Evolutionary conservation across 2,888 invertebrate genomes (phyloP), one percentile per base, ranked within the genome.

Genomic region (Luperina testacea): DNA sequence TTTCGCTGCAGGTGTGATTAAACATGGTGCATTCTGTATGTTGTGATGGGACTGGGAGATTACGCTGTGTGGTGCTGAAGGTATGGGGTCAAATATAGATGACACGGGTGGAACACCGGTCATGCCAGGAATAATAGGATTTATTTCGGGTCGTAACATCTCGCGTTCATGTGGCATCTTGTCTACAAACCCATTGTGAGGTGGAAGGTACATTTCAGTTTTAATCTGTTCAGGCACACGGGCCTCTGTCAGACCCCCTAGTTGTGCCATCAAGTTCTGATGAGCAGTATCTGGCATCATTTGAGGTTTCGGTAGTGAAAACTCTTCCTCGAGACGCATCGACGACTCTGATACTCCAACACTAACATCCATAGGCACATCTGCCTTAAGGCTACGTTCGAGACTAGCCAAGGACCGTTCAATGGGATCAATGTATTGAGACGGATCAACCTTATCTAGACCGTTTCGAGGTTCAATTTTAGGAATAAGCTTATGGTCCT

Each of bases 371-470:
- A 97, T 97, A 78, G 97, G 97, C 82, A 97, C 96, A 75, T 97
- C 97, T 75, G 95, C 97, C 89, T 97, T 97, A 65, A 97, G 95
- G 85, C 97, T 97, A 72, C 98, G 97, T 94, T 98, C 98, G 87
- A 98, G 95, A 89, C 97, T 98, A 71, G 98, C 98, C 90, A 98
- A 95, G 75, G 98, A 98, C 88, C 98, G 97, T 94, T 98, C 98
- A 89, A 98, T 97, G 38, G 98, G 98, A 93, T 98, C 98, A 78
- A 98, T 97, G 89, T 95, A 96, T 82, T 95, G 97, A 42, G 96
- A 96, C 13, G 95, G 84, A 81, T 96, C 96, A 4, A 95, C 90
- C 85, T 96, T 96, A 78, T 96, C 96, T 70, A 96, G 92, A 3
- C 96, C 97, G 90, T 95, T 97, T 86, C 93, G 94, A 78, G 95